These are phyloP conservation scores for Euleptes europaea DNA, from an alignment of 2,113 vertebrate genomes.

Conservation along the genomic window DNA sequence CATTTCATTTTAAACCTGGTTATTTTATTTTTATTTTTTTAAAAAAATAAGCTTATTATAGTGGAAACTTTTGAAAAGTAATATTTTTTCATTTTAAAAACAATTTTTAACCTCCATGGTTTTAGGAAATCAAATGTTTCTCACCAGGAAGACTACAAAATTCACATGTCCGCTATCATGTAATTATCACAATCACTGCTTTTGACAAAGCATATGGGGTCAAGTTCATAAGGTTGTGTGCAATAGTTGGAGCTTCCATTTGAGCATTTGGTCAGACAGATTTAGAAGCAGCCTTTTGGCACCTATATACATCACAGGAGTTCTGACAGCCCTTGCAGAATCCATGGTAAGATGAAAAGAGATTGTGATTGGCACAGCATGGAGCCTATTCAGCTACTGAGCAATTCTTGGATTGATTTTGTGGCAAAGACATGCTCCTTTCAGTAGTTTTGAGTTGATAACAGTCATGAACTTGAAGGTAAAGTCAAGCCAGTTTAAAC, in stretches of 20 bases:
- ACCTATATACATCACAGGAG: background rate
- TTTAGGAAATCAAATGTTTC: background rate
- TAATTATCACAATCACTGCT: background rate
- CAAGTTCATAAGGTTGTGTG: background rate
- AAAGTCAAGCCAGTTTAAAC: background rate
- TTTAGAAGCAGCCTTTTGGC: background rate
- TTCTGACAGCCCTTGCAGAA: background rate
- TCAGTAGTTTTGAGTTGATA: background rate
- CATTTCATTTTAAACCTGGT: too few relatives aligned
- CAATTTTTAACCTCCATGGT: background rate
- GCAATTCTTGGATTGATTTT: background rate
- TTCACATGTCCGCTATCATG: background rate
- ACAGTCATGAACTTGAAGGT: background rate
- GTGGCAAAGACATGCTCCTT: fast-evolving
- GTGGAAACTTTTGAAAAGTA: too few relatives aligned
- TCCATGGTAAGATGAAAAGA: background rate
- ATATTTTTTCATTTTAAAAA: too few relatives aligned
- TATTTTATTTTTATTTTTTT: too few relatives aligned
- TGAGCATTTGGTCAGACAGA: background rate
- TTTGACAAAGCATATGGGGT: background rate
- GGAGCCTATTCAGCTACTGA: background rate
- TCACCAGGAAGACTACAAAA: background rate
- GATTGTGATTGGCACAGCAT: background rate
- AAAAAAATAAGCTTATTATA: too few relatives aligned
- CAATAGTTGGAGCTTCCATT: background rate